Conservation (phyloP, 2,113 vertebrate species). For the Hypocryptadius cinnamomeus region DNA sequence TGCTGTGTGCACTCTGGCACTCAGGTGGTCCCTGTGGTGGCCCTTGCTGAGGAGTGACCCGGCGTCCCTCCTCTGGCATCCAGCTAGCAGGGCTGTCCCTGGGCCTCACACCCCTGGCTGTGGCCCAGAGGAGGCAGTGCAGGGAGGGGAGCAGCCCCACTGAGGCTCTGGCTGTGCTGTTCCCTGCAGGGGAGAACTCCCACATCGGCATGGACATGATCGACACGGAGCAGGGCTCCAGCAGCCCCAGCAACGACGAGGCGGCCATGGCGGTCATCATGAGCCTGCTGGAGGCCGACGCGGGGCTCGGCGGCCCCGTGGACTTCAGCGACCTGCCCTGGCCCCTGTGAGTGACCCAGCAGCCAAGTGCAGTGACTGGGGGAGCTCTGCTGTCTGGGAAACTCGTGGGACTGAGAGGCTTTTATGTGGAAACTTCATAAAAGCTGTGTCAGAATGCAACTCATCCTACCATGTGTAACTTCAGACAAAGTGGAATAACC, state of each 20-base stretch:
- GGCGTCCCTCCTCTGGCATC: not conserved
- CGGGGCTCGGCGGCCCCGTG: conserved; percentile 93
- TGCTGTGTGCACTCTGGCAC: not conserved
- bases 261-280: conserved; percentile 99
- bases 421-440: conserved; percentile 70
- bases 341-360: conserved; percentile 83
- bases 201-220: conserved; percentile 95
- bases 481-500: conserved; percentile 78
- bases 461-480: conserved; percentile 74
- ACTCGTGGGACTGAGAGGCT: conserved; percentile 65
- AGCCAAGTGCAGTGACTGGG: conserved; percentile 75
- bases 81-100: too few relatives aligned
- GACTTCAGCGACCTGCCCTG: conserved; percentile 99
- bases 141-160: not conserved
- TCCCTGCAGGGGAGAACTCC: conserved; percentile 85
- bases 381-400: conserved; percentile 69
- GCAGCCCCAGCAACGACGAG: conserved; percentile 96
- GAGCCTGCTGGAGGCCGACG: conserved; percentile 97
- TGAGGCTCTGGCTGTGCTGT: not conserved
- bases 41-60: not conserved
- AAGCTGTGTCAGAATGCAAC: conserved; percentile 70
- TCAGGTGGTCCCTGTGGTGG: fast-evolving
- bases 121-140: not conserved
- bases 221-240: conserved; percentile 90
- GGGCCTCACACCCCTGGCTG: not conserved